Evolutionary conservation across 2,113 vertebrate species (phyloP).

Genomic region (Lontra canadensis): DNA sequence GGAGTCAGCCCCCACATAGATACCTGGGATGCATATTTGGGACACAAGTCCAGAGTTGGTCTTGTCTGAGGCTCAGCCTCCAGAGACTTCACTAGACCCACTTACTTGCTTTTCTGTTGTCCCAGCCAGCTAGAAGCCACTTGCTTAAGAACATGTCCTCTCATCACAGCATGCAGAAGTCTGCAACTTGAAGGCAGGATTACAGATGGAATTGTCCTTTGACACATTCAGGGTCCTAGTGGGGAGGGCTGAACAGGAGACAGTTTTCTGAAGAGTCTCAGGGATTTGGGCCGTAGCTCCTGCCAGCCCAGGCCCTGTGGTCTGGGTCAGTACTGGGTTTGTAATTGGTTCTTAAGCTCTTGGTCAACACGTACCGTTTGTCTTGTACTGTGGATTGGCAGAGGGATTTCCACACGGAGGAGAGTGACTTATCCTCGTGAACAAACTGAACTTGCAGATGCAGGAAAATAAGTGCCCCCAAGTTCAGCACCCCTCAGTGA

Average conservation of each 20-base stretch:
- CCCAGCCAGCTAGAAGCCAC: neutral
- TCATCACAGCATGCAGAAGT: neutral
- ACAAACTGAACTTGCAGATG: neutral
- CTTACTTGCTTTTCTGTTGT: neutral
- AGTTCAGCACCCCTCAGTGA: neutral
- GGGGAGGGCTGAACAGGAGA: neutral
- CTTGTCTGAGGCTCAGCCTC: neutral
- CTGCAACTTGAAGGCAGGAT: neutral
- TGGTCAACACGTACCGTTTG: constrained; percentile 5
- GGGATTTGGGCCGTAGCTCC: neutral
- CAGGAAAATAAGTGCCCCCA: neutral
- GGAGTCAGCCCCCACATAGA: neutral
- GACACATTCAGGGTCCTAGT: neutral
- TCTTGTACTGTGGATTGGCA: neutral
- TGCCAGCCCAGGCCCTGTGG: neutral
- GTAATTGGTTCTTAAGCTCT: neutral
- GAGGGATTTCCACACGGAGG: neutral
- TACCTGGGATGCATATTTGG: neutral
- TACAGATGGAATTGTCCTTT: neutral
- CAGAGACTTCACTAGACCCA: neutral
- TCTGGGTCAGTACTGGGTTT: neutral
- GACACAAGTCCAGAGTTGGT: neutral
- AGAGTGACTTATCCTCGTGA: neutral
- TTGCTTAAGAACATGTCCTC: neutral
- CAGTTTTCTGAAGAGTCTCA: neutral